phyloP scores from a whole-genome alignment of 2,888 invertebrate genomes.

The Tricholauxania praeusta region DNA sequence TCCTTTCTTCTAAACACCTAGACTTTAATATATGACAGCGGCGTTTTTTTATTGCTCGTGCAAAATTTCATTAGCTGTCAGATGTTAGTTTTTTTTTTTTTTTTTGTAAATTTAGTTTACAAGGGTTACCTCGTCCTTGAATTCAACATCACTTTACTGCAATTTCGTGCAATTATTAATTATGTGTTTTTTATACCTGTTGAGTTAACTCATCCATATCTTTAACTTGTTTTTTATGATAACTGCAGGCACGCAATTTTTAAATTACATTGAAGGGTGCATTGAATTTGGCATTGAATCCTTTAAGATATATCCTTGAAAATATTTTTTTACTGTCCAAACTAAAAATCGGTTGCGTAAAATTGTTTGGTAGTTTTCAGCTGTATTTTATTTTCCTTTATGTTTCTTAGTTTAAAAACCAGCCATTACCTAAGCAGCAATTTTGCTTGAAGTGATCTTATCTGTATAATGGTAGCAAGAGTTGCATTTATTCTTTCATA shows the following conservation, averaged over 20 bases:
- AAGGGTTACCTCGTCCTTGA: constrained; percentile 10
- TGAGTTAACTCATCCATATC: neutral
- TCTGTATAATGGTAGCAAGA: too few relatives aligned
- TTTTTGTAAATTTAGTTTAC: neutral
- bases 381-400: too few relatives aligned
- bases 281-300: neutral
- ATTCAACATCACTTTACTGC: neutral
- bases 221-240: neutral
- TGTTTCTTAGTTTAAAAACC: too few relatives aligned
- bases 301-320: neutral
- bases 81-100: neutral
- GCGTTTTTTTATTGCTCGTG: neutral
- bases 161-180: neutral
- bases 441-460: too few relatives aligned
- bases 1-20: too few relatives aligned
- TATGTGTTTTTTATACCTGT: neutral
- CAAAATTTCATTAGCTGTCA: neutral
- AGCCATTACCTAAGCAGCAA: too few relatives aligned
- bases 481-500: too few relatives aligned
- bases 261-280: neutral
- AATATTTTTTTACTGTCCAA: neutral
- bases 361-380: too few relatives aligned
- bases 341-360: too few relatives aligned
- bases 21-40: neutral
- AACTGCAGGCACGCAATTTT: neutral